phyloP scores from a whole-genome alignment of 2,888 invertebrate species.

The Athripsodes cinereus region DNA sequence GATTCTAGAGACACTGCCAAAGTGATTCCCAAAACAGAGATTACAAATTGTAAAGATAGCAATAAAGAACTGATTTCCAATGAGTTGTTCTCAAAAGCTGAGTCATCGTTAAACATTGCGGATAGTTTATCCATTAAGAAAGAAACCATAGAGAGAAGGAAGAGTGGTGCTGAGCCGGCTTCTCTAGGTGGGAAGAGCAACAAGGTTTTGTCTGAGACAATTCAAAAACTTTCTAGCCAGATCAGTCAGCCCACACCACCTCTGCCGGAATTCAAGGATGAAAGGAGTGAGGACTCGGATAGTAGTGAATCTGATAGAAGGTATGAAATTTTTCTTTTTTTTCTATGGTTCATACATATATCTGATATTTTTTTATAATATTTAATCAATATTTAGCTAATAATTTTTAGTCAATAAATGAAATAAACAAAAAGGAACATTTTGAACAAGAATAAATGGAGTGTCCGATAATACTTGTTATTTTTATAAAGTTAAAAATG shows the following conservation, averaged over 20 bases:
- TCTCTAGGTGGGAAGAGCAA: conserved; percentile 47
- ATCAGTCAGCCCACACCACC: conserved; percentile 41
- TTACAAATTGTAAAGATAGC: conserved; percentile 13
- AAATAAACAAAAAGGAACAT: no score
- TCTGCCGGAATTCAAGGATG: conserved; percentile 40
- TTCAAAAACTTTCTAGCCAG: conserved; percentile 54
- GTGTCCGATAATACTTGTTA: no score
- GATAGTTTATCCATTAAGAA: conserved; percentile 37
- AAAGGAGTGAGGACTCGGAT: conserved; percentile 45
- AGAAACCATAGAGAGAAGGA: conserved; percentile 31
- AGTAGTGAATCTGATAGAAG: conserved; percentile 47
- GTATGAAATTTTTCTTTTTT: no score
- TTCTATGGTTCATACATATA: no score
- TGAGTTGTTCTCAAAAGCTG: conserved; percentile 25
- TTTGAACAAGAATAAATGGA: no score
- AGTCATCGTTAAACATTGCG: conserved; percentile 26
- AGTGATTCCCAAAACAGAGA: conserved; percentile 11
- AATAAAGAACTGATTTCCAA: conserved; percentile 3
- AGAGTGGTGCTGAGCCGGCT: conserved; percentile 43
- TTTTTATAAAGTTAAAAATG: no score
- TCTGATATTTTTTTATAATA: no score
- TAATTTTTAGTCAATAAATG: no score
- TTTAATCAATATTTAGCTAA: no score
- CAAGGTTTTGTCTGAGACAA: conserved; percentile 56
- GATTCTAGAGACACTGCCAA: conserved; percentile 4